A percentile compares a stretch with the other conserved stretches of the same genome.
phyloP scores from a whole-genome alignment of 2,113 vertebrate genomes.

The Daphoenositta chrysoptera region DNA sequence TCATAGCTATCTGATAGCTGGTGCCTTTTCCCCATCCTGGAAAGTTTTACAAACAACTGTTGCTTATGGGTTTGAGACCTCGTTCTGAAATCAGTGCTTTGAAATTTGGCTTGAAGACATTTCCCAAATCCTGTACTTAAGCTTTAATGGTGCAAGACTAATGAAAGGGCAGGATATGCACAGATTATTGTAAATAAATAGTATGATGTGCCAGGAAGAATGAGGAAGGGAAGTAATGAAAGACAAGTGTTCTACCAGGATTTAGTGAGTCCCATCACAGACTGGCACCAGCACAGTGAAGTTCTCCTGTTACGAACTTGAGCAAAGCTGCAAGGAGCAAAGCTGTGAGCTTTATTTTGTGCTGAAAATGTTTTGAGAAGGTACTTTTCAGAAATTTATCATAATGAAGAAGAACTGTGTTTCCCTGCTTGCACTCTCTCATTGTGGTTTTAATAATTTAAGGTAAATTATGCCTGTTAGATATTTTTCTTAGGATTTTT shows the following conservation, averaged over 20 bases:
- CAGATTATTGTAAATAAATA: not conserved
- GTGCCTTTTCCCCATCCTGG: not conserved
- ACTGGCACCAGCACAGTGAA: not conserved
- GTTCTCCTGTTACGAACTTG: fast-evolving
- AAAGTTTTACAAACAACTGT: not conserved
- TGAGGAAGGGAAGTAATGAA: not conserved
- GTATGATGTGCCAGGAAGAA: not conserved
- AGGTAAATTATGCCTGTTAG: not conserved
- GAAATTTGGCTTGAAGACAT: not conserved
- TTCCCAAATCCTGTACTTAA: not conserved
- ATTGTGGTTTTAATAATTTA: not conserved
- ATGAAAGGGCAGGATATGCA: not conserved
- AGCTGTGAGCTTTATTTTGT: not conserved
- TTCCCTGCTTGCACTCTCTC: not conserved
- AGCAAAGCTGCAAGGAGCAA: not conserved
- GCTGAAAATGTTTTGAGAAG: not conserved
- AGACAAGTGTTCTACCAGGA: not conserved
- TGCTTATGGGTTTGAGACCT: not conserved
- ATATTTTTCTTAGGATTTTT: not conserved
- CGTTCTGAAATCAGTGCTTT: not conserved
- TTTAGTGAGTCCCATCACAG: not conserved
- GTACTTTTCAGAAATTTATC: not conserved
- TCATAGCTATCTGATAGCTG: not conserved
- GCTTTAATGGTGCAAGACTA: not conserved
- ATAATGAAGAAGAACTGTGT: not conserved